phyloP scores from a whole-genome alignment of 1,140 invertebrate species.

The Alviniconcha marisindica region DNA sequence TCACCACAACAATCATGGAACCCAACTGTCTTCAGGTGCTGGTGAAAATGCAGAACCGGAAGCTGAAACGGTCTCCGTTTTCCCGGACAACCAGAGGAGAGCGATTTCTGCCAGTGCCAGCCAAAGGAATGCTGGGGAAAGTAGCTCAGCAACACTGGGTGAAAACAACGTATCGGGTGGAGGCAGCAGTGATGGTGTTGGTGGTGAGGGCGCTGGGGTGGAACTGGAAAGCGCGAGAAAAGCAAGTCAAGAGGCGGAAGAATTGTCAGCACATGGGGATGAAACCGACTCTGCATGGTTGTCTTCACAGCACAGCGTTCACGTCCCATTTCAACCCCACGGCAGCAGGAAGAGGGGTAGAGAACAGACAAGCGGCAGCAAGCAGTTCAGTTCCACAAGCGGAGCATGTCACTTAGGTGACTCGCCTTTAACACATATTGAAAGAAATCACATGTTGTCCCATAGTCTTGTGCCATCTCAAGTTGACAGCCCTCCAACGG shows the following conservation, averaged over 20 bases:
- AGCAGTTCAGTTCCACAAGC: too few species aligned
- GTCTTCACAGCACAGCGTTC: neutral
- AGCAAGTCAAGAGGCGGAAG: too few species aligned
- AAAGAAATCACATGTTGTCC: too few species aligned
- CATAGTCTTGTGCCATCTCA: too few species aligned
- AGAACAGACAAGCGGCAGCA: too few species aligned
- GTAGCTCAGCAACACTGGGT: neutral
- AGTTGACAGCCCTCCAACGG: too few species aligned
- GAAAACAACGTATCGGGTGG: neutral
- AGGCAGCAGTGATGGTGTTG: neutral
- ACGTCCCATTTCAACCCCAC: too few species aligned
- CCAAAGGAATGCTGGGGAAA: neutral
- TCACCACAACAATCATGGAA: neutral
- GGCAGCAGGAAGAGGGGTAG: too few species aligned
- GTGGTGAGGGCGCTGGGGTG: neutral
- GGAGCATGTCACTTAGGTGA: too few species aligned
- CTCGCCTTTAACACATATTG: too few species aligned
- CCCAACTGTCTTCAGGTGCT: neutral
- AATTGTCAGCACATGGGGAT: neutral
- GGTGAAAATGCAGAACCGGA: neutral
- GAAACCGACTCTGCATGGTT: neutral
- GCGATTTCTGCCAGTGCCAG: neutral
- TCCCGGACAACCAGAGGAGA: neutral
- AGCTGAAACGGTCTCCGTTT: constrained; percentile 23
- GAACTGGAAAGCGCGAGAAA: too few species aligned